phyloP scores from a whole-genome alignment of 2,888 invertebrate genomes.

The Lordiphosa andalusiaca region DNA sequence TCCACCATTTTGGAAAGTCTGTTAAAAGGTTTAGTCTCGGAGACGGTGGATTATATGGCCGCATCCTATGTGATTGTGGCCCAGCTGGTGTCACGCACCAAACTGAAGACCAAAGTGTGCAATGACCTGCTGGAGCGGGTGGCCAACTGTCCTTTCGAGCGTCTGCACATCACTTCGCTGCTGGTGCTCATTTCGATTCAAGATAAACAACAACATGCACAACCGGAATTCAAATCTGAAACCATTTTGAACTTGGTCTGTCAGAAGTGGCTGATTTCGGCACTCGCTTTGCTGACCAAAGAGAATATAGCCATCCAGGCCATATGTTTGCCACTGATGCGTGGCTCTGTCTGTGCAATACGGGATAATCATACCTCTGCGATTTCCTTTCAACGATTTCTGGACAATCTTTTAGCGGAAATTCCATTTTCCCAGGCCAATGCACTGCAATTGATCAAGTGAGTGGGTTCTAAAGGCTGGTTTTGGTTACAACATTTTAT shows the following conservation, averaged over 20 bases:
- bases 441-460: constrained; percentile 83
- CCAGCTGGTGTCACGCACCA: constrained; percentile 85
- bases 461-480: constrained; percentile 57
- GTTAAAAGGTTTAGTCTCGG: constrained; percentile 86
- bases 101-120: constrained; percentile 82
- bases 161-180: constrained; percentile 84
- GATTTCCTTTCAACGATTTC: constrained; percentile 81
- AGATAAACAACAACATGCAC: constrained; percentile 83
- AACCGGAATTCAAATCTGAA: constrained; percentile 81
- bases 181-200: constrained; percentile 86
- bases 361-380: constrained; percentile 81
- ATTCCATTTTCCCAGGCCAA: constrained; percentile 83
- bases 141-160: constrained; percentile 80
- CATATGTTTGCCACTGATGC: constrained; percentile 83
- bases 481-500: too few species aligned
- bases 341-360: constrained; percentile 81
- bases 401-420: constrained; percentile 83
- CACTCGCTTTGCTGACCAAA: constrained; percentile 82
- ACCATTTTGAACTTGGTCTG: constrained; percentile 82
- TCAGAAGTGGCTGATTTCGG: constrained; percentile 81
- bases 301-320: constrained; percentile 82
- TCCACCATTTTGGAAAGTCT: constrained; percentile 86
- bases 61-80: constrained; percentile 88
- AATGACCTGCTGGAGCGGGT: constrained; percentile 84
- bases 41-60: constrained; percentile 86